Evolutionary conservation across 2,113 vertebrate genomes (phyloP).

Genomic region (Candoia aspera): DNA sequence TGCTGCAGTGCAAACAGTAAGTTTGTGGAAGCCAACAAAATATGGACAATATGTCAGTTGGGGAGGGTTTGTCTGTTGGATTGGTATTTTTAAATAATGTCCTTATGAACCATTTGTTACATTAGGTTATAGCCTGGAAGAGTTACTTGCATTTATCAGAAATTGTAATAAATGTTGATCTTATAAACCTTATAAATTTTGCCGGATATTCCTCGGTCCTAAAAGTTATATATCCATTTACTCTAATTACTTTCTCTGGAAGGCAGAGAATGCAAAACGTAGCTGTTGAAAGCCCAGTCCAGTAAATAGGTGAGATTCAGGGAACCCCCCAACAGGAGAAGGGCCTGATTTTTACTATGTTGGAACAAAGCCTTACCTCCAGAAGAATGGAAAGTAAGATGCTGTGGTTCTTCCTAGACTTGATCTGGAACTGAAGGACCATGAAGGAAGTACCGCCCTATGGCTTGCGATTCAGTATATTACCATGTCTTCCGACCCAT

Average conservation of each 20-base stretch:
- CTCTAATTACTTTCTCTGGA: neutral
- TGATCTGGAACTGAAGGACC: conserved; percentile 94
- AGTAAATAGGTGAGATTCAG: neutral
- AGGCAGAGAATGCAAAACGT: neutral
- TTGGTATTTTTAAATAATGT: neutral
- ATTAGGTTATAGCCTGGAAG: neutral
- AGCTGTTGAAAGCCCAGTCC: neutral
- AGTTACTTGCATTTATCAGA: neutral
- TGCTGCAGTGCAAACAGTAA: conserved; percentile 97
- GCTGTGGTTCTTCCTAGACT: conserved; percentile 72
- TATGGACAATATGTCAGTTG: neutral
- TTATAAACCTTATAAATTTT: neutral
- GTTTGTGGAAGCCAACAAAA: conserved; percentile 53
- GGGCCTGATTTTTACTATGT: neutral
- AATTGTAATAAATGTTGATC: neutral
- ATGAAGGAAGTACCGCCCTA: conserved; percentile 94
- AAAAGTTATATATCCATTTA: neutral
- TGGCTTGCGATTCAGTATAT: conserved; percentile 97
- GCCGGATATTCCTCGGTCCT: neutral
- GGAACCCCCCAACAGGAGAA: neutral
- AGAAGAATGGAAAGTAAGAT: neutral
- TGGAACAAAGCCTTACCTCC: neutral
- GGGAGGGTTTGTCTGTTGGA: neutral
- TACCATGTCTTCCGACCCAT: conserved; percentile 87
- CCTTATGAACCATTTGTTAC: no score